Conservation (phyloP, 2,113 vertebrate species). For the Odobenus rosmarus region DNA sequence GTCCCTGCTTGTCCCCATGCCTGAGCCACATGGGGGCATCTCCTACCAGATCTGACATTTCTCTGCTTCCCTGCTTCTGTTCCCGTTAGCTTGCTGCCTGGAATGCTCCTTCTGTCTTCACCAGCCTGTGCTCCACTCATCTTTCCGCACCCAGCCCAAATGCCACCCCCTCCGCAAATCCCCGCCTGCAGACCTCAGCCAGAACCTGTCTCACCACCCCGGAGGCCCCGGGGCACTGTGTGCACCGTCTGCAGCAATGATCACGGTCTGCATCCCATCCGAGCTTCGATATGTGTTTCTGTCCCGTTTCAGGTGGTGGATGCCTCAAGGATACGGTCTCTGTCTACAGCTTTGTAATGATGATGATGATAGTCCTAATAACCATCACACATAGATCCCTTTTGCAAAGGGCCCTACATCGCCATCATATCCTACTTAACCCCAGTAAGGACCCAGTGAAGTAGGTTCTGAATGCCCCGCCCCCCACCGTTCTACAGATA, state of each 20-base stretch:
- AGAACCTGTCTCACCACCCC: neutral
- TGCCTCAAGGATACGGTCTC: neutral
- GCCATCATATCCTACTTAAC: neutral
- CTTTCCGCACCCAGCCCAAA: neutral
- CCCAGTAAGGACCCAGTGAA: neutral
- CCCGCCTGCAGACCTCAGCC: neutral
- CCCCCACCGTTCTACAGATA: no score
- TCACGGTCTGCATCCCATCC: fast-evolving
- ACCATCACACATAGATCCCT: neutral
- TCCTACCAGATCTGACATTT: no score
- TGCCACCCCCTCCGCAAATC: neutral
- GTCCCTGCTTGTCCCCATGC: fast-evolving
- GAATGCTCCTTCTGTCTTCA: neutral
- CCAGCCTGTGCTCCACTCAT: neutral
- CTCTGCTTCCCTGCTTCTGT: neutral
- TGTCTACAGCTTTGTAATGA: neutral
- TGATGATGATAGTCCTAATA: fast-evolving
- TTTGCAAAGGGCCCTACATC: neutral
- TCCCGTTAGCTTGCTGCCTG: no score
- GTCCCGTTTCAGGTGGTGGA: neutral
- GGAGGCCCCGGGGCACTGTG: fast-evolving
- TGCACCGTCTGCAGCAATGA: no score
- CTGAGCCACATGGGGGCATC: neutral
- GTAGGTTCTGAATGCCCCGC: neutral
- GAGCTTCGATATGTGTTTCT: neutral